A percentile compares a stretch with the other conserved stretches of the same genome.
phyloP scores from a whole-genome alignment of 1,140 invertebrate genomes.

The Achroia grisella region DNA sequence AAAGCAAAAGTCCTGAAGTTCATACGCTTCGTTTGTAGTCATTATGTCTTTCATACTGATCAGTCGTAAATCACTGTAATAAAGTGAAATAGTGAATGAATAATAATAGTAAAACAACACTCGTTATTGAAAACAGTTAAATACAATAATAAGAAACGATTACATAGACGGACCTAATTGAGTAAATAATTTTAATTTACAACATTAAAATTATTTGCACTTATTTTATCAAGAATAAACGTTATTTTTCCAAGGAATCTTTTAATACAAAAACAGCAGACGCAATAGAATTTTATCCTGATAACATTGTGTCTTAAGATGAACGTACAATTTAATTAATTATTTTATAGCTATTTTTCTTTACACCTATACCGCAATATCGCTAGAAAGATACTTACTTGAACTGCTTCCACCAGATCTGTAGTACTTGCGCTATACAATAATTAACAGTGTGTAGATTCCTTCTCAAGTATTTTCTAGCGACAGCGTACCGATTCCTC shows the following conservation, averaged over 20 bases:
- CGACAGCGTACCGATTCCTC: conserved; percentile 61
- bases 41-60: conserved; percentile 73
- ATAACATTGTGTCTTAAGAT: too few relatives aligned
- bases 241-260: too few relatives aligned
- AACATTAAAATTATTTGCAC: too few relatives aligned
- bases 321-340: too few relatives aligned
- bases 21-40: conserved; percentile 73
- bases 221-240: too few relatives aligned
- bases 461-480: conserved; percentile 60
- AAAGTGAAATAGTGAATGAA: background rate
- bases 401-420: conserved; percentile 87
- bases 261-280: too few relatives aligned
- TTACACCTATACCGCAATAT: too few relatives aligned
- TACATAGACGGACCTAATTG: too few relatives aligned
- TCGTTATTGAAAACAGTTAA: background rate
- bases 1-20: conserved; percentile 76
- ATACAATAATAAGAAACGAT: too few relatives aligned
- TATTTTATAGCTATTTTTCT: too few relatives aligned
- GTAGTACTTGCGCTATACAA: conserved; percentile 85
- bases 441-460: conserved; percentile 88
- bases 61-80: conserved; percentile 59
- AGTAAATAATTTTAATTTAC: too few relatives aligned
- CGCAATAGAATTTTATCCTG: too few relatives aligned
- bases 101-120: conserved; percentile 1
- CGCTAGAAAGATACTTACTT: conserved; percentile 69